Conservation (phyloP, 1,140 invertebrate species). For the Oreohelix idahoensis region DNA sequence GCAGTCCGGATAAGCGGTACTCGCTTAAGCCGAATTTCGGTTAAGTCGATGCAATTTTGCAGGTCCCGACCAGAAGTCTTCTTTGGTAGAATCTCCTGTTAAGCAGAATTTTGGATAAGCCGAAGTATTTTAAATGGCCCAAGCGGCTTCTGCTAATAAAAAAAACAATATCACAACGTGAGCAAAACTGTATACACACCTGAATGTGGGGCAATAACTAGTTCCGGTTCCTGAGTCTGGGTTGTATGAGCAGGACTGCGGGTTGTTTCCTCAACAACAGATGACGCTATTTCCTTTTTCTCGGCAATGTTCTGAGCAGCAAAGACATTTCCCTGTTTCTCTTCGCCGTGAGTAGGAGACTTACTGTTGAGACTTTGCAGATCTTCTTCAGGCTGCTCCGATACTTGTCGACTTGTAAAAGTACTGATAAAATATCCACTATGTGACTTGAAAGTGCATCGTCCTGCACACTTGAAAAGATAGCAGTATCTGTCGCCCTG, state of each 20-base stretch:
- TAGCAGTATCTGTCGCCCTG: conserved; percentile 57
- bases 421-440: conserved; percentile 50
- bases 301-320: neutral
- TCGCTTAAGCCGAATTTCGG: too few species aligned
- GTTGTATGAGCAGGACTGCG: neutral
- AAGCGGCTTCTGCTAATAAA: too few species aligned
- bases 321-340: neutral
- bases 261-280: neutral
- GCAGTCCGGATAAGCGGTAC: too few species aligned
- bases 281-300: neutral
- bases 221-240: neutral
- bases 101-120: too few species aligned
- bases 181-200: neutral
- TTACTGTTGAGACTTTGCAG: conserved; percentile 19
- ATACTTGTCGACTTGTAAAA: conserved; percentile 44
- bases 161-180: too few species aligned
- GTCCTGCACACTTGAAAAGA: conserved; percentile 55
- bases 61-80: too few species aligned
- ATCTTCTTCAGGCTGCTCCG: conserved; percentile 37
- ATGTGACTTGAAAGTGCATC: conserved; percentile 55
- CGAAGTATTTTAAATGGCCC: too few species aligned
- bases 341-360: neutral
- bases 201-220: conserved; percentile 10
- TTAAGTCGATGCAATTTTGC: too few species aligned
- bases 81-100: too few species aligned